Evolutionary conservation across 2,113 vertebrate genomes (phyloP).

Genomic region (Herpetotheres cachinnans): DNA sequence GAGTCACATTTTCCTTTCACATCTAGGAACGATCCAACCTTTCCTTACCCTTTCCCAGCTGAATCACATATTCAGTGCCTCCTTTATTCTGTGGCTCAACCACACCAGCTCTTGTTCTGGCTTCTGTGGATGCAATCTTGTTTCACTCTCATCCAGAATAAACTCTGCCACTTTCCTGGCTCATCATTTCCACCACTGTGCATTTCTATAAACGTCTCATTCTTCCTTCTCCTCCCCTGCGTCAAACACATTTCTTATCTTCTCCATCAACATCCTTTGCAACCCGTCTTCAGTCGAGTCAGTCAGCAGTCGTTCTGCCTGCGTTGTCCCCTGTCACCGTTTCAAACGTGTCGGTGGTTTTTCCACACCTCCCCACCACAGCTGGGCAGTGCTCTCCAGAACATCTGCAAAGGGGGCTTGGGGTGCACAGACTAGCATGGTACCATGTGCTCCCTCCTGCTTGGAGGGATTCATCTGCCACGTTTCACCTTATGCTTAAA

Average conservation of each 20-base stretch:
- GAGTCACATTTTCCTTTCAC: constrained; percentile 22
- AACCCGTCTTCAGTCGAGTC: neutral
- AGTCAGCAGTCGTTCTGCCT: neutral
- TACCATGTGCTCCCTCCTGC: neutral
- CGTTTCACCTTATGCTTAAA: neutral
- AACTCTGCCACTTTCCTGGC: neutral
- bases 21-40: constrained; percentile 5
- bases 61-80: neutral
- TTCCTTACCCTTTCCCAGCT: neutral
- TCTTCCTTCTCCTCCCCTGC: neutral
- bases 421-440: neutral
- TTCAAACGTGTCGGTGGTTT: neutral
- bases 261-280: neutral
- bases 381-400: neutral
- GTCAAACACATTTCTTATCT: neutral
- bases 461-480: neutral
- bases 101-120: neutral
- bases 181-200: neutral
- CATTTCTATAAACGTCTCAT: neutral
- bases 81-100: neutral
- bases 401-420: neutral
- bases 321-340: neutral
- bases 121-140: neutral
- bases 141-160: neutral
- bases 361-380: neutral